phyloP scores from a whole-genome alignment of 2,113 vertebrate genomes.

The Bubalus kerabau region DNA sequence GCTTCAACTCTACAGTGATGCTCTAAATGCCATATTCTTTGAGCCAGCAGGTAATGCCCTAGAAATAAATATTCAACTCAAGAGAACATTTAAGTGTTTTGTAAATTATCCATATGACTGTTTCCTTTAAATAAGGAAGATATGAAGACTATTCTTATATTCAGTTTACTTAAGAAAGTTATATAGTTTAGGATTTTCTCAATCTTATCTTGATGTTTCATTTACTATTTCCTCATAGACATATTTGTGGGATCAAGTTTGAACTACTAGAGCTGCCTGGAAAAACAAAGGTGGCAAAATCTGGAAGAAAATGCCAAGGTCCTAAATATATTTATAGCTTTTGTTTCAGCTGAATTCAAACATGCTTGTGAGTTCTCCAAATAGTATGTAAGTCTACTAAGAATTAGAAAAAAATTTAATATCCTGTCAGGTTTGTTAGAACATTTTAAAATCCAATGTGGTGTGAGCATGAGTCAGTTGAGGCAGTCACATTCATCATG shows the following conservation, averaged over 20 bases:
- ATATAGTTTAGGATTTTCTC: conserved; percentile 20
- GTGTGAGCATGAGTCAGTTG: neutral
- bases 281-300: conserved; percentile 37
- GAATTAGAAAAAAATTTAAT: conserved; percentile 58
- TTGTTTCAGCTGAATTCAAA: conserved; percentile 33
- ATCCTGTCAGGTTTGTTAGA: conserved; percentile 55
- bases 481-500: neutral
- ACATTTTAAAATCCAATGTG: conserved; percentile 57
- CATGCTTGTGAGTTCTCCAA: conserved; percentile 55
- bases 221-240: conserved; percentile 44
- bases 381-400: conserved; percentile 51
- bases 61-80: conserved; percentile 24
- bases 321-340: conserved; percentile 30
- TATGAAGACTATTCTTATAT: neutral
- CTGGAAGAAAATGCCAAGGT: conserved; percentile 22
- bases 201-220: conserved; percentile 5
- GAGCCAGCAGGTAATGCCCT: neutral
- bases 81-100: neutral
- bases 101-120: neutral
- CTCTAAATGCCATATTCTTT: conserved; percentile 20
- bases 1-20: neutral
- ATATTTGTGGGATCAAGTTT: conserved; percentile 23
- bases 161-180: conserved; percentile 1
- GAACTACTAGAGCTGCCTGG: conserved; percentile 36
- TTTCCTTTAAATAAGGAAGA: neutral